Evolutionary conservation across 1,140 invertebrate genomes (phyloP), one percentile per base, ranked within the genome.

Genomic region (Drosophila eugracilis): DNA sequence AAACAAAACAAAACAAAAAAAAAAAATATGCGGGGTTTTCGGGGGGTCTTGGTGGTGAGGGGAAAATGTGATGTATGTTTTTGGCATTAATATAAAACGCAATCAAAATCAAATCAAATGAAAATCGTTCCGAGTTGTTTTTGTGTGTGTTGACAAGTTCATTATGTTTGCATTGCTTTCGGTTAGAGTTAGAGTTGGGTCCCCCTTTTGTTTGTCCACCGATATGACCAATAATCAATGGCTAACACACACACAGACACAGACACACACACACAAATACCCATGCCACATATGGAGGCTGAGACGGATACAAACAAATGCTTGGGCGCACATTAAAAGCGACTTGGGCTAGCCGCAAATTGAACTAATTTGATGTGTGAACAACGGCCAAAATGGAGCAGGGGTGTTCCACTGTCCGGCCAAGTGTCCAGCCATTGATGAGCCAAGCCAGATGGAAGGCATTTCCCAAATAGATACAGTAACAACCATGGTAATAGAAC

Each of bases 31-130:
- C 4, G 22, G 5, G 9, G 14, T 7, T n/a, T n/a, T n/a, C n/a
- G n/a, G n/a, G n/a, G n/a, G n/a, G n/a, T n/a, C n/a, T n/a, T 15
- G 17, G 0, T 6, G 42, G n/a, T 10, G 17, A 1, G 17, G 50
- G 5, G 24, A 0, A n/a, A 22, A 17, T 39, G 48, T 59, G 37
- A 36, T 58, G 37, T 53, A 54, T 75, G 54, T 60, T 48, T 71
- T 65, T 50, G 67, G 80, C 76, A 79, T 69, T 88, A 86, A 86
- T 81, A 86, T 75, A 81, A 75, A 88, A 86, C 59, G 77, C 69
- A 86, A 86, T 86, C 81, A 86, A 86, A 86, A 86, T 86, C 81
- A 86, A 81, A 86, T 86, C 81, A 86, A 86, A 86, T 86, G 81
- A 86, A 86, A 86, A 86, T 86, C 74, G 79, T 81, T 86, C 47